These are phyloP conservation scores for Anastatus disparis DNA, from an alignment of 1,140 invertebrate species.

Conservation along the genomic window DNA sequence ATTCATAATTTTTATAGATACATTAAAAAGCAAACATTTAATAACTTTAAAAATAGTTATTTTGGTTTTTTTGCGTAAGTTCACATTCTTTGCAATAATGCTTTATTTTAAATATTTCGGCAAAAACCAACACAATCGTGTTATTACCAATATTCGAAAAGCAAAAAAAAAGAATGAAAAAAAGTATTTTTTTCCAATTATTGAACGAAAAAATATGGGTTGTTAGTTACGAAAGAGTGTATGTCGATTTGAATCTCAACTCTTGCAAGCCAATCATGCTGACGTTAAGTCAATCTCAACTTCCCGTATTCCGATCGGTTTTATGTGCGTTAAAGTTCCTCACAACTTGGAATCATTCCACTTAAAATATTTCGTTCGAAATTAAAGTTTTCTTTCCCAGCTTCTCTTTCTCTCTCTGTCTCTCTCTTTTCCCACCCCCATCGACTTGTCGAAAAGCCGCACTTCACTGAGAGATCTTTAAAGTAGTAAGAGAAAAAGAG, in stretches of 20 bases:
- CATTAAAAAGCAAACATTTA: too few species aligned
- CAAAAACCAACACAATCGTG: neutral
- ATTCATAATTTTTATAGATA: too few species aligned
- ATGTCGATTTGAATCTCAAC: neutral
- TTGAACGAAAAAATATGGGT: neutral
- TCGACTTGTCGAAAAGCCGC: constrained; percentile 1
- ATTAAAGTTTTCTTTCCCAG: constrained; percentile 26
- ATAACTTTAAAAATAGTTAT: too few species aligned
- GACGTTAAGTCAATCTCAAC: constrained; percentile 33
- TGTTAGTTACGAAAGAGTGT: neutral
- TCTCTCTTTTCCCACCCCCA: too few species aligned
- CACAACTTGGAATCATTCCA: constrained; percentile 35
- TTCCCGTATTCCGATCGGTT: constrained; percentile 24
- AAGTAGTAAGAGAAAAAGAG: neutral
- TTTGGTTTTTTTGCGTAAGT: too few species aligned
- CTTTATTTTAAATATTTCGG: too few species aligned
- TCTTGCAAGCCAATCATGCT: constrained; percentile 10
- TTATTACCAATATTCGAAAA: neutral
- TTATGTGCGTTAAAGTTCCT: constrained; percentile 21
- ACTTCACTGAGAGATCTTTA: neutral
- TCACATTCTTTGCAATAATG: too few species aligned
- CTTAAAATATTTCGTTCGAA: constrained; percentile 39
- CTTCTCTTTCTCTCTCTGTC: too few species aligned
- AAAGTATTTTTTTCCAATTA: constrained; percentile 28
- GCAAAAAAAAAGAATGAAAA: neutral